phyloP scores from a whole-genome alignment of 2,113 vertebrate species.

The Crotalus viridis region DNA sequence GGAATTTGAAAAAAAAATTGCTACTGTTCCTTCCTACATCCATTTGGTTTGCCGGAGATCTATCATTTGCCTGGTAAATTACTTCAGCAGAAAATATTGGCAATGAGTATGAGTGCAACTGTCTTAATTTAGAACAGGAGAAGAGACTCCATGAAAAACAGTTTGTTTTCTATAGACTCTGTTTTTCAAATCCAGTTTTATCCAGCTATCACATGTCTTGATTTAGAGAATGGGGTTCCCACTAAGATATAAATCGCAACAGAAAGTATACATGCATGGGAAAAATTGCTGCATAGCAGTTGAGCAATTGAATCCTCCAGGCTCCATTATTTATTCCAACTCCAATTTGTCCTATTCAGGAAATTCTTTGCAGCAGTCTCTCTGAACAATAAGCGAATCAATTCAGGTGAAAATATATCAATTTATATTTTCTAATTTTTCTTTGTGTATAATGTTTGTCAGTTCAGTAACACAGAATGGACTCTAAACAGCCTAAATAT shows the following conservation, averaged over 20 bases:
- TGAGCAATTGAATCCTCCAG: neutral
- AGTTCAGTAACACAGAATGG: neutral
- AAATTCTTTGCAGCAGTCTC: neutral
- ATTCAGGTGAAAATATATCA: conserved; percentile 37
- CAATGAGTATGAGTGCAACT: neutral
- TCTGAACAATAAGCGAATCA: conserved; percentile 37
- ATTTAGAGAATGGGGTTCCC: conserved; percentile 14
- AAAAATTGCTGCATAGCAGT: neutral
- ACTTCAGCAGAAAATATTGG: conserved; percentile 12
- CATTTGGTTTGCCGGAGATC: conserved; percentile 22
- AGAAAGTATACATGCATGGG: neutral
- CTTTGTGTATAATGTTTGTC: neutral
- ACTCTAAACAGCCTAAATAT: neutral
- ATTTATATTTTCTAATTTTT: conserved; percentile 27
- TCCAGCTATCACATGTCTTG: neutral
- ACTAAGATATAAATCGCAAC: neutral
- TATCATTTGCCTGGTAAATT: neutral
- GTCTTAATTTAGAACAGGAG: conserved; percentile 24
- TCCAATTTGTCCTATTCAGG: conserved; percentile 14
- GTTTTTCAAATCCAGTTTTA: neutral
- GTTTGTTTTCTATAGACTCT: neutral
- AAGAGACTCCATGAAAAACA: neutral
- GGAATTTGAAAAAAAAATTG: conserved; percentile 32
- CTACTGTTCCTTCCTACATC: neutral
- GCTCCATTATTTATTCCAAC: conserved; percentile 22